A percentile compares a stretch with the other conserved stretches of the same genome.
These are phyloP conservation scores for Microtus richardsoni DNA, from an alignment of 2,113 vertebrate species.

Conservation along the genomic window DNA sequence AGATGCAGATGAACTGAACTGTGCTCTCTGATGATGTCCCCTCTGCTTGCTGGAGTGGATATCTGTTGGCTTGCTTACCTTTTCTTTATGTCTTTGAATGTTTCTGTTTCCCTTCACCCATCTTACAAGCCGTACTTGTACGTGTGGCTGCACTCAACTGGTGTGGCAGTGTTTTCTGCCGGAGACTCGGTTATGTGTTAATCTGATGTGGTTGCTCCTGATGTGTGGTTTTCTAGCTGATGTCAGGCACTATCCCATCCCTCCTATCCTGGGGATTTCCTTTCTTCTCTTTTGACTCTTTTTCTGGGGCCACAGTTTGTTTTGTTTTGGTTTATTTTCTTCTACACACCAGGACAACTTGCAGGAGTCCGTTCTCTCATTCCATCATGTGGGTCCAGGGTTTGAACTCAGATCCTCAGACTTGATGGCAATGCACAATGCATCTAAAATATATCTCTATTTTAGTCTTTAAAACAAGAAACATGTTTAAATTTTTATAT, in stretches of 20 bases:
- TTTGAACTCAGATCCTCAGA: background rate
- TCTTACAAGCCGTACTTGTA: background rate
- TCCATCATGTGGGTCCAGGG: background rate
- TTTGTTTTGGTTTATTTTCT: background rate
- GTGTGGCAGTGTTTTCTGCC: background rate
- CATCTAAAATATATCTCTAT: slow-evolving; percentile 1
- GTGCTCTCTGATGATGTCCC: background rate
- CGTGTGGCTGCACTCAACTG: background rate
- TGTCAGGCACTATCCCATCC: background rate
- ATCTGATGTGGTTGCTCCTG: background rate
- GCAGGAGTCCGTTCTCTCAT: background rate
- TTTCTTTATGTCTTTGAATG: background rate
- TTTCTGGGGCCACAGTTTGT: background rate
- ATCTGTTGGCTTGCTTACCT: background rate
- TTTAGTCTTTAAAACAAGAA: background rate
- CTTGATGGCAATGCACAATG: background rate
- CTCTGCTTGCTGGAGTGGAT: background rate
- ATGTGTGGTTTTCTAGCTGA: background rate
- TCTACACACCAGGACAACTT: background rate
- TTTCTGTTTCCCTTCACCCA: background rate
- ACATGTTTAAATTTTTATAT: background rate
- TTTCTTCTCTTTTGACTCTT: background rate
- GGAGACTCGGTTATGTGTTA: background rate
- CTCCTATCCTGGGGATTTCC: background rate
- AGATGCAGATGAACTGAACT: background rate